Base-by-base conservation (phyloP, 2,113 vertebrate species). In the Mohoua ochrocephala region DNA sequence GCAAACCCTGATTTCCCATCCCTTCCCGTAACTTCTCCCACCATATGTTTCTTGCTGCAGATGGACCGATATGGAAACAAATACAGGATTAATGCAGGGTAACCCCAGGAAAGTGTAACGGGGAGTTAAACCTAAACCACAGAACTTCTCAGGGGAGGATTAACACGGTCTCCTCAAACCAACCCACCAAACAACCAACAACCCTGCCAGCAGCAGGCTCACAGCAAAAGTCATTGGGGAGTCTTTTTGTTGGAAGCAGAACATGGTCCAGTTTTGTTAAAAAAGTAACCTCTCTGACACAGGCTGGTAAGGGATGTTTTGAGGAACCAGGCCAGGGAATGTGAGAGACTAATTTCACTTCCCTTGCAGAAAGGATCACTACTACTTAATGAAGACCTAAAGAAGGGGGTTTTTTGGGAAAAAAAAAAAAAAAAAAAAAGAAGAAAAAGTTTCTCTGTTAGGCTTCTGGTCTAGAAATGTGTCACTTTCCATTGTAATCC, bases 341-440 rank as follows among this genome's bases (percentile, higher is more conserved):
- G 31, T 13, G 37, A 87, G 41, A 59, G 73, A n/a, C 31, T 59
- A 17, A 70, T 67, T 67, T 74, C 7, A 26, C 57, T 75, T 47
- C n/a, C 82, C n/a, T 64, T 9, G 2, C 24, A 61, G 54, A 78
- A 78, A 39, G 17, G 27, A 61, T 52, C n/a, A 27, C 69, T 70
- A 26, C 26, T 57, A 73, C 15, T 85, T 90, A 59, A 77, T 37
- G 42, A 74, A 91, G 47, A 74, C 39, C 13, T 57, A 35, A 70
- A 49, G 31, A 61, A 70, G 18, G n/a, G 3, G 0, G 0, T 16
- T 30, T 5, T 67, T 73, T 53, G 7, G 4, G 41, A 47, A n/a
- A n/a, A n/a, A n/a, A n/a, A n/a, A n/a, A n/a, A n/a, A n/a, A 52
- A 33, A 54, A 10, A 11, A 44, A 65, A 26, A 24, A 35, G 27